phyloP scores from a whole-genome alignment of 2,797 vertebrate species.

The Sphaeramia orbicularis region DNA sequence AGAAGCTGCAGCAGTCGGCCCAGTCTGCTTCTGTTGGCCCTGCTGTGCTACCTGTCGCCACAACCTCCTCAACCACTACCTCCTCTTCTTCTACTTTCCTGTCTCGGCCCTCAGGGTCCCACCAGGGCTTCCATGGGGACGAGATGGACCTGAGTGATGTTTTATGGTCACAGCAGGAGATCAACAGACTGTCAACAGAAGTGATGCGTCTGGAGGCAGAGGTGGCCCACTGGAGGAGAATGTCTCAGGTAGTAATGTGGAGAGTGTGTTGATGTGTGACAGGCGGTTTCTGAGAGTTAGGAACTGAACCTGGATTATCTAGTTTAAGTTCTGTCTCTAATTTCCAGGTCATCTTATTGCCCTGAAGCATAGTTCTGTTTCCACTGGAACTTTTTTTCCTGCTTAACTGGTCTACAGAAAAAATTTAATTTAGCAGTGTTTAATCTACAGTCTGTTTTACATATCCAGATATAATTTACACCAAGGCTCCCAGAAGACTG shows the following conservation, averaged over 20 bases:
- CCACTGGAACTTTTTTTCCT: no score
- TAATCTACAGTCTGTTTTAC: no score
- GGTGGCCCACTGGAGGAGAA: slow-evolving; percentile 91
- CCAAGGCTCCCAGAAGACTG: no score
- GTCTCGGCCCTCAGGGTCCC: slow-evolving; percentile 74
- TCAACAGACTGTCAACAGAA: slow-evolving; percentile 93
- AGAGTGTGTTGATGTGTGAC: neutral
- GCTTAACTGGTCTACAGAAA: no score
- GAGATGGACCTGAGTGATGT: slow-evolving; percentile 95
- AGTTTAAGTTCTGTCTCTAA: no score
- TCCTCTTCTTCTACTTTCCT: slow-evolving; percentile 82
- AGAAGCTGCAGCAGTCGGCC: slow-evolving; percentile 87
- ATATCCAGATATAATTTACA: no score
- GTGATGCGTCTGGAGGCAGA: slow-evolving; percentile 91
- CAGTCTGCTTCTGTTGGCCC: slow-evolving; percentile 70
- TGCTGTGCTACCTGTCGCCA: slow-evolving; percentile 75
- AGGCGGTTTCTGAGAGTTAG: neutral
- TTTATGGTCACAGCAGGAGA: slow-evolving; percentile 97
- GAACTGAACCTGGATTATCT: neutral
- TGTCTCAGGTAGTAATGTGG: slow-evolving; percentile 86
- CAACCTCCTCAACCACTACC: slow-evolving; percentile 69
- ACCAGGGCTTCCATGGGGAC: slow-evolving; percentile 89
- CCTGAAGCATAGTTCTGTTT: no score
- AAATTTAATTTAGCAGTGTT: no score
- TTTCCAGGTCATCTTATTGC: no score